These are phyloP conservation scores for Euspilapteryx auroguttella DNA, from an alignment of 2,888 invertebrate genomes.

Conservation along the genomic window DNA sequence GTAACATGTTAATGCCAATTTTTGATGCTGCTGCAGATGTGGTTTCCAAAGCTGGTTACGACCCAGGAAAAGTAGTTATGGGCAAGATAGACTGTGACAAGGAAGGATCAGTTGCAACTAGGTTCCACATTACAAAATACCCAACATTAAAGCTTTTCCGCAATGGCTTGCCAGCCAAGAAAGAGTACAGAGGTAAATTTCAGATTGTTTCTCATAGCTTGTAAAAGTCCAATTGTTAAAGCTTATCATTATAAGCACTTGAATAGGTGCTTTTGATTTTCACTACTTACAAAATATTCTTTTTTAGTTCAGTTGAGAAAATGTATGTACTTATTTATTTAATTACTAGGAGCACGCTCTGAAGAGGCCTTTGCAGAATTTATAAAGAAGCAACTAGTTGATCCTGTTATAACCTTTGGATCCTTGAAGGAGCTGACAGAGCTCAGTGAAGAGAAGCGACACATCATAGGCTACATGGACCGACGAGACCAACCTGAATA, in stretches of 20 bases:
- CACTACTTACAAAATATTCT: too few relatives aligned
- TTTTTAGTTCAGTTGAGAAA: too few relatives aligned
- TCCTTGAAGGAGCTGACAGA: conserved; percentile 71
- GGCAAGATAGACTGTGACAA: conserved; percentile 97
- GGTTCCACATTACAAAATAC: conserved; percentile 97
- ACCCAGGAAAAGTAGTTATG: conserved; percentile 84
- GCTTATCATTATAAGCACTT: too few relatives aligned
- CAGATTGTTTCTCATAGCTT: neutral
- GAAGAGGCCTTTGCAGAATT: conserved; percentile 88
- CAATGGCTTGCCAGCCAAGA: conserved; percentile 86
- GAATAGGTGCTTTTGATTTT: too few relatives aligned
- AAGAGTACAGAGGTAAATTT: conserved; percentile 81
- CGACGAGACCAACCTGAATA: conserved; percentile 79
- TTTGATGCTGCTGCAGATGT: conserved; percentile 95
- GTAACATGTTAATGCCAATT: conserved; percentile 93
- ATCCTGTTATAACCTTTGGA: conserved; percentile 80
- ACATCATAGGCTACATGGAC: conserved; percentile 91
- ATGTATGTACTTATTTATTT: too few relatives aligned
- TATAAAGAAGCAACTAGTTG: conserved; percentile 85
- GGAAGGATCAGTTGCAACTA: conserved; percentile 82
- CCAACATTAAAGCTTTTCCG: conserved; percentile 95
- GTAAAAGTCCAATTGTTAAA: too few relatives aligned
- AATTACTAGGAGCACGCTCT: conserved; percentile 61
- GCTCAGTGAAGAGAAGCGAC: conserved; percentile 79
- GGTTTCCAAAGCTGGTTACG: conserved; percentile 76